Evolutionary conservation across 1,140 invertebrate species (phyloP).

Genomic region (Manduca sexta): DNA sequence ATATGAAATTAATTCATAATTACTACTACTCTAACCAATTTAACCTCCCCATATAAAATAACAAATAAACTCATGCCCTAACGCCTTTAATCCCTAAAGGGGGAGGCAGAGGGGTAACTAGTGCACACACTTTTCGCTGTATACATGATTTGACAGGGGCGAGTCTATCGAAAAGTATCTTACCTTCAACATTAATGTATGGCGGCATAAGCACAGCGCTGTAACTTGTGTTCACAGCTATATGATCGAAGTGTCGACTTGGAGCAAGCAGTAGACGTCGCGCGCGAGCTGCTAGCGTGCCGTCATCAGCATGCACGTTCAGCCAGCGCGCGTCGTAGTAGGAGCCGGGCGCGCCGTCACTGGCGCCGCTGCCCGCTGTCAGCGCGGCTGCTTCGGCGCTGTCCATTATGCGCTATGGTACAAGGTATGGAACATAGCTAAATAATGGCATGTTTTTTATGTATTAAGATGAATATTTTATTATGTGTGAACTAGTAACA

Average conservation of each 20-base stretch:
- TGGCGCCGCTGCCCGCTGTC: slow-evolving; percentile 71
- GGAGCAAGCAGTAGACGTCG: slow-evolving; percentile 79
- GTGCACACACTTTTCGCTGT: too few relatives aligned
- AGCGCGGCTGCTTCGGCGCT: slow-evolving; percentile 88
- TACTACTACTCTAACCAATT: too few relatives aligned
- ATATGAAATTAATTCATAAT: too few relatives aligned
- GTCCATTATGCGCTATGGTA: slow-evolving; percentile 85
- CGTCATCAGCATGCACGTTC: slow-evolving; percentile 81
- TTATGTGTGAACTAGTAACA: too few relatives aligned
- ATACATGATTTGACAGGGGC: too few relatives aligned
- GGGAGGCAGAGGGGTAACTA: too few relatives aligned
- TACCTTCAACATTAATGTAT: slow-evolving; percentile 86
- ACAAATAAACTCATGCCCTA: too few relatives aligned
- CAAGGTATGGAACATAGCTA: too few relatives aligned
- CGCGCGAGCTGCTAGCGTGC: slow-evolving; percentile 77
- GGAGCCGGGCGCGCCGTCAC: slow-evolving; percentile 63
- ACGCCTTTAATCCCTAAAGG: too few relatives aligned
- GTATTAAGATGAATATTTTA: too few relatives aligned
- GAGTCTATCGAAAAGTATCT: slow-evolving; percentile 5
- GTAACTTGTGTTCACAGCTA: slow-evolving; percentile 87
- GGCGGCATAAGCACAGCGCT: slow-evolving; percentile 93
- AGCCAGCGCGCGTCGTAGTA: slow-evolving; percentile 84
- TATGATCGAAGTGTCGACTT: slow-evolving; percentile 86
- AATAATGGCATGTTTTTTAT: too few relatives aligned
- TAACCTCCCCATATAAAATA: too few relatives aligned